Percentiles rank a stretch among this genome's conserved stretches.
Evolutionary conservation across 2,113 vertebrate genomes (phyloP).

Genomic region (Rhagologus leucostigma): DNA sequence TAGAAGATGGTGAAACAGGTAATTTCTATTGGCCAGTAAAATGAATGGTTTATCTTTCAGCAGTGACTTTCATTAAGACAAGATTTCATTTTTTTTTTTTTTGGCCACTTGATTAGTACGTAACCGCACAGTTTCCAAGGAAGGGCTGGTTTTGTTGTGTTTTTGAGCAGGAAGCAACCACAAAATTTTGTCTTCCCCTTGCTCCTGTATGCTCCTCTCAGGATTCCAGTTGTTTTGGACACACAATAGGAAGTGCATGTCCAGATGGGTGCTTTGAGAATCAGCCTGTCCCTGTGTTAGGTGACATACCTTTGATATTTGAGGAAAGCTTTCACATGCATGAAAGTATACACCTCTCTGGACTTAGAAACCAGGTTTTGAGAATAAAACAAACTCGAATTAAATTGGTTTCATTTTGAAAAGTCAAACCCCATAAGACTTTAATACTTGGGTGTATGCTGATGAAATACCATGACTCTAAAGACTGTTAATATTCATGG

Average conservation of each 20-base stretch:
- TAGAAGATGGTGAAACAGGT: constrained; percentile 21
- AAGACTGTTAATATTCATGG: constrained; percentile 79
- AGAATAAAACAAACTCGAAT: constrained; percentile 39
- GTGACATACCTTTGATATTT: not conserved
- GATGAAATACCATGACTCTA: constrained; percentile 73
- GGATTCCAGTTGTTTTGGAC: not conserved
- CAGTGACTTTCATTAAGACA: constrained; percentile 5
- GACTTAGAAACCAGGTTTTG: constrained; percentile 40
- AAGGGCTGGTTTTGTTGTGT: not conserved
- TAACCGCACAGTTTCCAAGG: constrained; percentile 1
- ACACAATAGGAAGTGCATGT: not conserved
- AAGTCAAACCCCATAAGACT: constrained; percentile 67
- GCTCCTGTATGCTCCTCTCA: not conserved
- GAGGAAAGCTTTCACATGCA: not conserved
- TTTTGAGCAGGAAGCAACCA: not conserved
- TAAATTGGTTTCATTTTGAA: constrained; percentile 60
- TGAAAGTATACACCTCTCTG: not conserved
- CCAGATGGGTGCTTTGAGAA: not conserved
- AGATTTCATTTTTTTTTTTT: not conserved
- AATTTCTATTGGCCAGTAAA: constrained; percentile 7
- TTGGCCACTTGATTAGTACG: not conserved
- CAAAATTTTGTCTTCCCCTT: not conserved
- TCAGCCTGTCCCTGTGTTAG: not conserved
- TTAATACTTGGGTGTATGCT: constrained; percentile 70
- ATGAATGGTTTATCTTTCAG: constrained; percentile 43